Evolutionary conservation across 2,797 vertebrate genomes (phyloP).

Genomic region (Rhinophrynus dorsalis): DNA sequence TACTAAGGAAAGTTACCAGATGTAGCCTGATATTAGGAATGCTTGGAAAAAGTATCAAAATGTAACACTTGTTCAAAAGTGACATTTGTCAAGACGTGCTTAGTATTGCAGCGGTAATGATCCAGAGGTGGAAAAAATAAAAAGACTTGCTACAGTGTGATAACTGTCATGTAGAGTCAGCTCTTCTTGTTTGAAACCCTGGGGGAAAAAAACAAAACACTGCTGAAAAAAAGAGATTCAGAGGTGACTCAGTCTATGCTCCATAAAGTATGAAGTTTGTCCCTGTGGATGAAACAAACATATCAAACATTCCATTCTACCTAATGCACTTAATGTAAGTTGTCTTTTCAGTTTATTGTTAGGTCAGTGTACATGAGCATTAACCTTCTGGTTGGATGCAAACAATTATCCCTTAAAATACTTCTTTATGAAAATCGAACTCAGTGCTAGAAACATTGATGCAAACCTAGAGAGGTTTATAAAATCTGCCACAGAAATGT

Average conservation of each 20-base stretch:
- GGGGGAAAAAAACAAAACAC: conserved; percentile 19
- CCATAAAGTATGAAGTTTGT: conserved; percentile 38
- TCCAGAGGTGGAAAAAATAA: conserved; percentile 10
- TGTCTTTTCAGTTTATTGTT: conserved; percentile 36
- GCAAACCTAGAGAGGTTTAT: background rate
- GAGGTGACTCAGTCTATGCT: conserved; percentile 43
- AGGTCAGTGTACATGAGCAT: conserved; percentile 41
- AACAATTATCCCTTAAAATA: conserved; percentile 39
- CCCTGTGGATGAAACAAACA: conserved; percentile 23
- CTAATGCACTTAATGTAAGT: conserved; percentile 32
- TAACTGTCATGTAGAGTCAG: conserved; percentile 27
- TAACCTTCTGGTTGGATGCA: conserved; percentile 45
- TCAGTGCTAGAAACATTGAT: background rate
- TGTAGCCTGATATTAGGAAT: too few relatives aligned
- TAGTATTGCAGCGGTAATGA: conserved; percentile 1
- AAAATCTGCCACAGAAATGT: background rate
- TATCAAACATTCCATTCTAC: conserved; percentile 33
- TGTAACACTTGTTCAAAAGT: conserved; percentile 23
- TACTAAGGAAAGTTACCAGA: too few relatives aligned
- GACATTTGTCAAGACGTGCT: conserved; percentile 1
- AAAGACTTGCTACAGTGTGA: background rate
- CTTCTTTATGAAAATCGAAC: conserved; percentile 48
- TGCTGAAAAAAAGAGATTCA: background rate
- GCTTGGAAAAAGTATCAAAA: background rate
- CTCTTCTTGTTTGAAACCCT: conserved; percentile 32